Evolutionary conservation across 2,113 vertebrate species (phyloP).

Genomic region (Alectura lathami): DNA sequence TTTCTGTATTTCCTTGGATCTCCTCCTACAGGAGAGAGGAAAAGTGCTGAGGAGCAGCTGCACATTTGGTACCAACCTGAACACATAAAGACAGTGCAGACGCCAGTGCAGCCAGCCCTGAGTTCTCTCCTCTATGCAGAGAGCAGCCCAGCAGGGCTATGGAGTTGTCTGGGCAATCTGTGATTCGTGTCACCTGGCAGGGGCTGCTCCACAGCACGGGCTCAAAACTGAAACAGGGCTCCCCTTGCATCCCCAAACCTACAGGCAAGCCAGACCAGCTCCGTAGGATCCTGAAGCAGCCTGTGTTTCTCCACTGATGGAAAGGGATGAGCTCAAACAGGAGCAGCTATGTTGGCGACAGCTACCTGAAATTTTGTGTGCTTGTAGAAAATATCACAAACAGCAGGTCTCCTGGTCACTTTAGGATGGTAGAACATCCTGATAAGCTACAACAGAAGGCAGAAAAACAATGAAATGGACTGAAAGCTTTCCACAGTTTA

Average conservation of each 20-base stretch:
- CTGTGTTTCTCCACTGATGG: neutral
- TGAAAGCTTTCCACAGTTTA: neutral
- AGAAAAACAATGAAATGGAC: neutral
- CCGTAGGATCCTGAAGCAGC: accelerated
- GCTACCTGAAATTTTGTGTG: no score
- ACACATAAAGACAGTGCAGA: neutral
- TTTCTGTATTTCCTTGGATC: neutral
- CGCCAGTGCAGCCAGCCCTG: accelerated
- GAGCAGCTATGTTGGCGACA: neutral
- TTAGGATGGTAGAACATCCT: neutral
- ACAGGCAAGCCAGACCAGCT: neutral
- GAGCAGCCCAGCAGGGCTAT: neutral
- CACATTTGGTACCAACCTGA: neutral
- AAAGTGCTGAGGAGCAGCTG: neutral
- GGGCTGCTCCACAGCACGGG: neutral
- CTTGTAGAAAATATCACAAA: neutral
- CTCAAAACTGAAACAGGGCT: neutral
- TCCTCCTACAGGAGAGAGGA: neutral
- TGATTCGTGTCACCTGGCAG: neutral
- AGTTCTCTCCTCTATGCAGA: neutral
- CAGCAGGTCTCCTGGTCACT: neutral
- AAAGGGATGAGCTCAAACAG: neutral
- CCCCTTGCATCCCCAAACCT: neutral
- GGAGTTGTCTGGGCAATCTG: neutral
- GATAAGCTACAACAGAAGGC: neutral